phyloP scores from a whole-genome alignment of 2,113 vertebrate species.

The Sorex araneus region DNA sequence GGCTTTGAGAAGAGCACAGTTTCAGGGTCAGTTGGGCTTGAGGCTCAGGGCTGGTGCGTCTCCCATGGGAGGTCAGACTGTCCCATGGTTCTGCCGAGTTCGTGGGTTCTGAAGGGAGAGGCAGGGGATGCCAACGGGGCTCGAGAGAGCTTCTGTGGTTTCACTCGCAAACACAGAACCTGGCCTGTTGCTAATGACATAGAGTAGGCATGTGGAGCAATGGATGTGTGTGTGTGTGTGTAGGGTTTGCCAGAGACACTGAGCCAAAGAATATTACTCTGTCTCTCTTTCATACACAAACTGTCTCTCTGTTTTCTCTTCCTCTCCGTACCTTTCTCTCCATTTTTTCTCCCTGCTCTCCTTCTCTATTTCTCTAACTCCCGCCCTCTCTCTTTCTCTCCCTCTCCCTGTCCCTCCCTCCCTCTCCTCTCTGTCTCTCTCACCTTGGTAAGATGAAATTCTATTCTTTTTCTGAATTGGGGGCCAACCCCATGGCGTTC shows the following conservation, averaged over 20 bases:
- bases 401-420: background rate
- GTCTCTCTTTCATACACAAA: background rate
- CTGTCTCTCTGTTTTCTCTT: no score
- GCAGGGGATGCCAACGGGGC: background rate
- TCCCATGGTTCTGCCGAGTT: background rate
- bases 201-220: background rate
- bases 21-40: background rate
- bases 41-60: conserved; percentile 22
- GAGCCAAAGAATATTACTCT: background rate
- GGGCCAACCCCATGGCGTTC: no score
- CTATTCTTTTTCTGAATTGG: no score
- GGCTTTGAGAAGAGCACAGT: conserved; percentile 14
- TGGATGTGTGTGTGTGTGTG: background rate
- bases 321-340: background rate
- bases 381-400: no score
- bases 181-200: background rate
- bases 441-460: background rate
- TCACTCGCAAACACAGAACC: background rate
- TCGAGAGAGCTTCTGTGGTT: background rate
- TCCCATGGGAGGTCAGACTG: background rate
- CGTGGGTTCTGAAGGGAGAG: background rate
- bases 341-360: background rate
- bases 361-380: background rate
- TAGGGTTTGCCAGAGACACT: background rate
- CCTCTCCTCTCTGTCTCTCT: background rate